Evolutionary conservation across 2,888 invertebrate genomes (phyloP).

Genomic region (Lithosia quadra): DNA sequence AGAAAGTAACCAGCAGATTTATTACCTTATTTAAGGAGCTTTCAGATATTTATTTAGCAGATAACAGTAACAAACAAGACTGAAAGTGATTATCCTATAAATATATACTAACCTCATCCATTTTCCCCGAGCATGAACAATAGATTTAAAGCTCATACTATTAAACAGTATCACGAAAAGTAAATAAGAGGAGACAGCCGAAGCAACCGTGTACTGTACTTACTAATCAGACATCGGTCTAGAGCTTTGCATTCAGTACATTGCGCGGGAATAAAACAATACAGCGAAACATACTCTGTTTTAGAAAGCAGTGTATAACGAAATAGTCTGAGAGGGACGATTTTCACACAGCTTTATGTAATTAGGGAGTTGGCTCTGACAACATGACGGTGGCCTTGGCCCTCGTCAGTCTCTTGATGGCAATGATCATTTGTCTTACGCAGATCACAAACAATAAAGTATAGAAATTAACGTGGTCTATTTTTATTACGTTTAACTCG

Average conservation of each 20-base stretch:
- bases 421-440: background rate
- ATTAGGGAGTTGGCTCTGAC: conserved; percentile 1
- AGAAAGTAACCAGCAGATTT: background rate
- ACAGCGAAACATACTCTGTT: background rate
- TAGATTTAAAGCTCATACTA: conserved; percentile 2
- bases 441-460: conserved; percentile 4
- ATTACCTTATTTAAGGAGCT: background rate
- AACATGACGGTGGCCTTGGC: conserved; percentile 4
- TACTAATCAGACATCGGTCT: background rate
- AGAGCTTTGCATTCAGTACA: background rate
- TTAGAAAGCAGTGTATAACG: background rate
- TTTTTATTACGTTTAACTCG: background rate
- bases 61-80: conserved; percentile 4
- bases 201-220: background rate
- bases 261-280: background rate
- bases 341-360: conserved; percentile 3
- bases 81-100: background rate
- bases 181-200: background rate
- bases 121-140: background rate
- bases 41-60: background rate
- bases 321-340: background rate
- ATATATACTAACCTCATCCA: conserved; percentile 4
- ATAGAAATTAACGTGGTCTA: background rate
- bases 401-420: conserved; percentile 4
- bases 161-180: background rate